phyloP scores from a whole-genome alignment of 2,797 vertebrate species.

The Lutjanus campechanus region DNA sequence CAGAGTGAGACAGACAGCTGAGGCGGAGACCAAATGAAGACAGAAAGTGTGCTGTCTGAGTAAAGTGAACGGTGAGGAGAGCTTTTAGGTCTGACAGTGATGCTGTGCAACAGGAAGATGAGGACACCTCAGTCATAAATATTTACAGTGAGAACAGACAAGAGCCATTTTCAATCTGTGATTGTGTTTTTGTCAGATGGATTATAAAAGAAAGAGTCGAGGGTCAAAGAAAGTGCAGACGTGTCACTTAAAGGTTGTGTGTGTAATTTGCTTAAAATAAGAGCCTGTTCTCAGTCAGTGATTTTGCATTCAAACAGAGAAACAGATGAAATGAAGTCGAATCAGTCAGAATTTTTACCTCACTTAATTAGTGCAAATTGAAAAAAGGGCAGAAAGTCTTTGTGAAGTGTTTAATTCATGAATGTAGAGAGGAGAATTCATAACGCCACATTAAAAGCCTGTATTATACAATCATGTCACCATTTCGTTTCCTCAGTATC shows the following conservation, averaged over 20 bases:
- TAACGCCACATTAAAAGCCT: too few species aligned
- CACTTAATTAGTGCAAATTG: too few species aligned
- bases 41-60: background rate
- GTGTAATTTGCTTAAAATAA: too few species aligned
- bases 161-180: conserved; percentile 26
- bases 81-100: conserved; percentile 45
- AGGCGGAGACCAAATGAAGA: background rate
- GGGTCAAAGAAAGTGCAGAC: conserved; percentile 22
- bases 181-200: conserved; percentile 12
- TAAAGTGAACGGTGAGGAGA: background rate
- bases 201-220: conserved; percentile 9
- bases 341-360: too few species aligned
- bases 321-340: too few species aligned
- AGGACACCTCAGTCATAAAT: conserved; percentile 44
- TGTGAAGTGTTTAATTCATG: too few species aligned
- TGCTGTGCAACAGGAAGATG: conserved; percentile 29
- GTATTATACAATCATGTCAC: too few species aligned
- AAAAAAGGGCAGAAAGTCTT: too few species aligned
- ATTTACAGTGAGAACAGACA: conserved; percentile 57
- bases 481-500: too few species aligned
- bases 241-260: background rate
- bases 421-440: too few species aligned
- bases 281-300: too few species aligned
- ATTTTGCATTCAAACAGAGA: too few species aligned
- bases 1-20: background rate